phyloP scores from a whole-genome alignment of 2,113 vertebrate species.

The Acrocephalus kingi region DNA sequence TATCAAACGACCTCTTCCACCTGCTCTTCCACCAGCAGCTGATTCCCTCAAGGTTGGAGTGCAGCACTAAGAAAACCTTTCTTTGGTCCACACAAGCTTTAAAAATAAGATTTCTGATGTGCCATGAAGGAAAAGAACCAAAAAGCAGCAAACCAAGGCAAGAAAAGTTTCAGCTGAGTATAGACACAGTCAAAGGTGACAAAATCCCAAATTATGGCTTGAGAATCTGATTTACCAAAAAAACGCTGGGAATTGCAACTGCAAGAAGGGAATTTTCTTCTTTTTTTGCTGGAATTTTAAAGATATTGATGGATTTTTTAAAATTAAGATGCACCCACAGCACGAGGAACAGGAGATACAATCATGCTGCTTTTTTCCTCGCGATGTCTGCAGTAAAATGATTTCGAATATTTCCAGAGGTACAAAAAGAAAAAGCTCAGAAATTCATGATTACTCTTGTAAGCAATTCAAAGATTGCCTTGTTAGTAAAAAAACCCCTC shows the following conservation, averaged over 20 bases:
- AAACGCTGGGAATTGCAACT: rapidly evolving
- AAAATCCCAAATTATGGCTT: not conserved
- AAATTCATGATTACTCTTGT: conserved; percentile 27
- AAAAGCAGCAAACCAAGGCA: not conserved
- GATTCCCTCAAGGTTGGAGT: too few relatives aligned
- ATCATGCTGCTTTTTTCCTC: not conserved
- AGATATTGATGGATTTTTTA: not conserved
- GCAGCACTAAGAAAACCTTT: not conserved
- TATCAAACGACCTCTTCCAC: rapidly evolving
- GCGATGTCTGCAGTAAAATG: not conserved
- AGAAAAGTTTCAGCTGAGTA: not conserved
- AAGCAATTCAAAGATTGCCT: conserved; percentile 30
- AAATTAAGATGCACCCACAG: not conserved
- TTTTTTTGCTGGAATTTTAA: not conserved
- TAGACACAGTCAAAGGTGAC: not conserved
- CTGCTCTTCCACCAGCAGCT: not conserved
- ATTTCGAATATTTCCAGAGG: not conserved
- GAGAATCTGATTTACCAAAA: not conserved
- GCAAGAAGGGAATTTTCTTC: not conserved
- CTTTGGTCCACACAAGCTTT: not conserved
- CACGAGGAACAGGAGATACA: not conserved
- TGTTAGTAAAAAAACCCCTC: not conserved
- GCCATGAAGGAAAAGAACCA: rapidly evolving
- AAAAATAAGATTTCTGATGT: not conserved
- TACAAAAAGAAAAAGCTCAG: not conserved